phyloP scores from a whole-genome alignment of 2,113 vertebrate genomes.

The Diadophis punctatus region DNA sequence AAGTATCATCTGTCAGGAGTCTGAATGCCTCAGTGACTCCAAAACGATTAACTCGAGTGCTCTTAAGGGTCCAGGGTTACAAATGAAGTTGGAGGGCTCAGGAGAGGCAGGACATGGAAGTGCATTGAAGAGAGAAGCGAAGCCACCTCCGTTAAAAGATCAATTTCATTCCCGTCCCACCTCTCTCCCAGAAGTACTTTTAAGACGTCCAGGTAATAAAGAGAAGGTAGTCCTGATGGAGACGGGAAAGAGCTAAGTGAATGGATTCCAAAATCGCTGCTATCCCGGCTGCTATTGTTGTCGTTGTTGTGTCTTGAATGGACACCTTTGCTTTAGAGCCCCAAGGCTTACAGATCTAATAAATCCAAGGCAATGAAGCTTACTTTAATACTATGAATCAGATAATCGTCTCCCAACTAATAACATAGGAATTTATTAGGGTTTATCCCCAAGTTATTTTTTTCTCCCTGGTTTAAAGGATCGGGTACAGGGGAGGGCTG shows the following conservation, averaged over 20 bases:
- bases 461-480: background rate
- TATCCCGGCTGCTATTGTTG: background rate
- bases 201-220: too few species aligned
- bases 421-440: too few species aligned
- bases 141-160: background rate
- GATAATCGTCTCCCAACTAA: background rate
- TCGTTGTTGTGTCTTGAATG: background rate
- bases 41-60: conserved; percentile 16
- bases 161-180: background rate
- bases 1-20: conserved; percentile 5
- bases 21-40: conserved; percentile 8
- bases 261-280: background rate
- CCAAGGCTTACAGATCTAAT: background rate
- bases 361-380: background rate
- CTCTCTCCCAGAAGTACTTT: background rate
- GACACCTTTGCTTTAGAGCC: background rate
- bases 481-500: too few species aligned
- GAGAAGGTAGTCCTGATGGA: background rate
- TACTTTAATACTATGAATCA: background rate
- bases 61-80: background rate
- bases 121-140: background rate
- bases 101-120: background rate
- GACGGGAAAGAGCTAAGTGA: background rate
- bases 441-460: background rate
- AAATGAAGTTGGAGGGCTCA: accelerated